These are phyloP conservation scores for Argyresthia goedartella DNA, from an alignment of 2,888 invertebrate genomes.

Conservation along the genomic window DNA sequence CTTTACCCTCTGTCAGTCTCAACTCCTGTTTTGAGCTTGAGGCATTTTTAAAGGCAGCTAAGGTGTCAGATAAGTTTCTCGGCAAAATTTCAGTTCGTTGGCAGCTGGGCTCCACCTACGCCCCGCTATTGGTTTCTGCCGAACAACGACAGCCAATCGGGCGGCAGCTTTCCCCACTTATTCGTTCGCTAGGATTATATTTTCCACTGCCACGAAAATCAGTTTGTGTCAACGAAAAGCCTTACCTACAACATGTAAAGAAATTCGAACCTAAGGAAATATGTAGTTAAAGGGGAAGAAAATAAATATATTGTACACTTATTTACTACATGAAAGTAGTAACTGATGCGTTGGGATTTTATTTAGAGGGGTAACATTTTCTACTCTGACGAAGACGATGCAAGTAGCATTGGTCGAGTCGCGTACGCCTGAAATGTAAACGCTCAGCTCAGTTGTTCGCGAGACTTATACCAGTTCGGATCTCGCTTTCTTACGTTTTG, in stretches of 20 bases:
- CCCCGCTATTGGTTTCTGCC: constrained; percentile 52
- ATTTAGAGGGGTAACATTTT: no score
- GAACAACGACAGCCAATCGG: constrained; percentile 49
- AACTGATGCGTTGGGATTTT: no score
- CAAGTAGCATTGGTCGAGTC: background rate
- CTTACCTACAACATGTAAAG: no score
- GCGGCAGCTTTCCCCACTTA: constrained; percentile 52
- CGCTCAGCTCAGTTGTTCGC: background rate
- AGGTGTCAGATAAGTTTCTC: constrained; percentile 25
- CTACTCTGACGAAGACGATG: no score
- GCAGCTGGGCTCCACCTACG: constrained; percentile 48
- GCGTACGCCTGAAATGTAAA: background rate
- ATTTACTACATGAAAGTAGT: no score
- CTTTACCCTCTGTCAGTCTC: no score
- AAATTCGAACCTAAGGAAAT: no score
- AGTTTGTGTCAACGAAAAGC: no score
- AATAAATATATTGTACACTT: no score
- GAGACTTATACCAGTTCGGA: constrained; percentile 12
- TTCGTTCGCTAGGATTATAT: constrained; percentile 32
- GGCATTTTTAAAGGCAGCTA: no score
- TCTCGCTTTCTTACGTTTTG: constrained; percentile 16
- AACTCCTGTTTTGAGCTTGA: no score
- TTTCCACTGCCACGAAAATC: constrained; percentile 30
- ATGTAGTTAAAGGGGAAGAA: no score
- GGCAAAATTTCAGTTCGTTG: constrained; percentile 36